These are phyloP conservation scores for Brachyhypopomus occidentalis DNA, from an alignment of 2,113 vertebrate species.

Conservation along the genomic window DNA sequence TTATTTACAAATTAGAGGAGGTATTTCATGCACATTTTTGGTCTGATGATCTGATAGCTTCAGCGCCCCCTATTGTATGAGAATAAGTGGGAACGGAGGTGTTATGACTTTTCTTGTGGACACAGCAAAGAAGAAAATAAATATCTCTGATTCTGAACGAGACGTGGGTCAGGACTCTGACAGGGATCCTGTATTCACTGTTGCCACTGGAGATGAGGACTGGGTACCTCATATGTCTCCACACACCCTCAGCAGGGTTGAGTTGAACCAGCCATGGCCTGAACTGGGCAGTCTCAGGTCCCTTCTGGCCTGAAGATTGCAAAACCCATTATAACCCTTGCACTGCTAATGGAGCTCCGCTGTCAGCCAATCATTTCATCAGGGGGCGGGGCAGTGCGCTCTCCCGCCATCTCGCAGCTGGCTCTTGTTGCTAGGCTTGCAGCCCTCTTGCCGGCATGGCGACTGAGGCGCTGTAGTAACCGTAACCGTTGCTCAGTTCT, in stretches of 20 bases:
- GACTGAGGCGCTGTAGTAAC: not conserved
- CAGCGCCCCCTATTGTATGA: too few relatives aligned
- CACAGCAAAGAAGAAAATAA: too few relatives aligned
- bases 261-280: not conserved
- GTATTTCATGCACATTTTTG: too few relatives aligned
- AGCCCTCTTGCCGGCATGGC: not conserved
- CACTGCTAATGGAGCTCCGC: not conserved
- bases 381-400: not conserved
- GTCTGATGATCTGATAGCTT: too few relatives aligned
- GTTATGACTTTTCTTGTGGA: too few relatives aligned
- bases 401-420: not conserved
- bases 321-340: not conserved
- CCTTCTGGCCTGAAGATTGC: not conserved
- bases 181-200: too few relatives aligned
- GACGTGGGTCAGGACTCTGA: too few relatives aligned
- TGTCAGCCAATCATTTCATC: not conserved
- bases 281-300: not conserved
- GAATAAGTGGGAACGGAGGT: too few relatives aligned
- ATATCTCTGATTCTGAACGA: too few relatives aligned
- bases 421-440: constrained; percentile 36
- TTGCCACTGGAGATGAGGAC: too few relatives aligned
- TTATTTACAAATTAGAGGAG: too few relatives aligned
- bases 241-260: not conserved
- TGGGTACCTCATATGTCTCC: not conserved
- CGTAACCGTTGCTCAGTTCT: constrained; percentile 12